Base-by-base conservation (phyloP, 2,888 invertebrate species). In the Yponomeuta sedellus region DNA sequence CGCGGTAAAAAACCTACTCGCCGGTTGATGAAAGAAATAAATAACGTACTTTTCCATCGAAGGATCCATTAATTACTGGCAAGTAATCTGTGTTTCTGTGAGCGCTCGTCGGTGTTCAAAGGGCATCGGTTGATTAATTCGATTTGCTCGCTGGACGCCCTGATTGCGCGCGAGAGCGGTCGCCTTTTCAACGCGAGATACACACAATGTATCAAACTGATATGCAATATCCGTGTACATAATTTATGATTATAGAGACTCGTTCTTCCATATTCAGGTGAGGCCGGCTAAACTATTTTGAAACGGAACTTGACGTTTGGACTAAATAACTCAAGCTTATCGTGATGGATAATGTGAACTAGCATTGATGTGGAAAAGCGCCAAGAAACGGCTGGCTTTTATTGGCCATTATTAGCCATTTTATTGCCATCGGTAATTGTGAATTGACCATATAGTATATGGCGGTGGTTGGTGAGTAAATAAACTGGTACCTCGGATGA, bases 111-210 rank as follows among this genome's bases (percentile, higher is more conserved):
- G 76, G 75, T 76, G 78, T 78, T 86, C 83, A 87, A 85, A 88
- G 84, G 83, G 80, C 75, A 76, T 68, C 80, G 80, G 79, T 81
- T 79, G 79, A 83, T 85, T 85, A 85, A 87, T 86, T 85, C 80
- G 80, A 86, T 87, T 85, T 85, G 80, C 81, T 76, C 77, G 77
- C 74, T 80, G 80, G 77, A 77, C 79, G 80, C 79, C 80, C 79
- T 88, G 86, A 88, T 89, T 88, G 83, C 83, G 74, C 78, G 62
- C 22, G 52, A 40, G 63, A 61, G 66, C 63, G 40, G 62, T 61
- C 65, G 66, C 66, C 67, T 68, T 69, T 66, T 61, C 69, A 66
- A 52, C 56, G 22, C 64, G 44, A 16, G 44, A 52, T 16, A 52
- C 44, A 52, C 44, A 52, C 44, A 16, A 34, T 52, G 10, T 19